Conservation (phyloP, 35 echinoderm and acorn worm species). For the Apostichopus japonicus region DNA sequence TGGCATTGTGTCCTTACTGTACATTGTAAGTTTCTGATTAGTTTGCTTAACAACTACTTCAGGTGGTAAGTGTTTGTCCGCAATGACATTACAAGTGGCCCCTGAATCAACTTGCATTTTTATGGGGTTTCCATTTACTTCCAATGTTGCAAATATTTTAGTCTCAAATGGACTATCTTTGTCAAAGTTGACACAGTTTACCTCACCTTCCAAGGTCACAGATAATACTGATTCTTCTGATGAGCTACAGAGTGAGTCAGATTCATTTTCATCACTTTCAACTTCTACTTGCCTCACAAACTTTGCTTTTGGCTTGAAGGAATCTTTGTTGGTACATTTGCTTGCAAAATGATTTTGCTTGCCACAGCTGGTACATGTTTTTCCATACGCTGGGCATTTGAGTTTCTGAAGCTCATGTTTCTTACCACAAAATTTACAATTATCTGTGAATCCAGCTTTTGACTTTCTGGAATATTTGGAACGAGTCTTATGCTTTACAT, state of each 20-base stretch:
- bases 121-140: background rate
- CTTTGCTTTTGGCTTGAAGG: too few species aligned
- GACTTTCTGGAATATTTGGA: too few species aligned
- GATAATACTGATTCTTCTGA: too few species aligned
- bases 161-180: too few species aligned
- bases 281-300: too few species aligned
- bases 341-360: too few species aligned
- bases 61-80: slow-evolving; percentile 29
- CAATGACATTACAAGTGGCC: slow-evolving; percentile 54
- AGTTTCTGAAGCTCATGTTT: background rate
- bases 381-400: slow-evolving; percentile 47
- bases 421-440: slow-evolving; percentile 37
- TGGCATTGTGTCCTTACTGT: too few species aligned
- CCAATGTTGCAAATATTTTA: slow-evolving; percentile 21
- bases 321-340: too few species aligned
- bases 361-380: slow-evolving; percentile 19
- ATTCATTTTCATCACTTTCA: too few species aligned
- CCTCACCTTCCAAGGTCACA: background rate
- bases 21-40: background rate
- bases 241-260: too few species aligned
- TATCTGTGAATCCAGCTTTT: background rate
- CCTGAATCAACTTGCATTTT: slow-evolving; percentile 62
- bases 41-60: background rate
- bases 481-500: too few species aligned
- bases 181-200: too few species aligned